These are phyloP conservation scores for Neomicropteryx cornuta DNA, from an alignment of 1,140 invertebrate species.

Conservation along the genomic window DNA sequence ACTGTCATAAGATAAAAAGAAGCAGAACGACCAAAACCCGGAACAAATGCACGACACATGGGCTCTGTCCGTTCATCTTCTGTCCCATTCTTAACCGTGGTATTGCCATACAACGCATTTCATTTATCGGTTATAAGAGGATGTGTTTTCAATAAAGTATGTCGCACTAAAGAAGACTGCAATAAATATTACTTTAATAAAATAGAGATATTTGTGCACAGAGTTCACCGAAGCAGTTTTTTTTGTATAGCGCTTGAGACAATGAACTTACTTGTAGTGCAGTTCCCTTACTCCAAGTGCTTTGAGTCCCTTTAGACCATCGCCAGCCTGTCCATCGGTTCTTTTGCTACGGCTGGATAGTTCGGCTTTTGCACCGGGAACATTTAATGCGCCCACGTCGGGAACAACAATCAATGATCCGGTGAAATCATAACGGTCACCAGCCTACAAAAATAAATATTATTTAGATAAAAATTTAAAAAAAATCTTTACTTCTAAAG, in stretches of 20 bases:
- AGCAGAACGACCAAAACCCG: too few relatives aligned
- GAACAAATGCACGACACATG: too few relatives aligned
- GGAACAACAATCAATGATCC: conserved; percentile 97
- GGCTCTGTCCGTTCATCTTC: too few relatives aligned
- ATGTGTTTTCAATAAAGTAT: too few relatives aligned
- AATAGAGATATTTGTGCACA: too few relatives aligned
- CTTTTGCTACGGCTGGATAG: conserved; percentile 59
- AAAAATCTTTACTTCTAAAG: background rate
- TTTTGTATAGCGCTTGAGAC: background rate
- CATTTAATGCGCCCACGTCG: conserved; percentile 79
- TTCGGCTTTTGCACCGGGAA: conserved; percentile 80
- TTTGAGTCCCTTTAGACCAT: conserved; percentile 88
- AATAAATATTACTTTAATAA: too few relatives aligned
- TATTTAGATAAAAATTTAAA: background rate
- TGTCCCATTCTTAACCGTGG: too few relatives aligned
- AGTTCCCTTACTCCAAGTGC: conserved; percentile 91
- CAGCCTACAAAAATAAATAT: conserved; percentile 33
- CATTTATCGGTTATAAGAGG: too few relatives aligned
- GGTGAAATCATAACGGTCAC: conserved; percentile 89
- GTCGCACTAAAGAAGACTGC: too few relatives aligned
- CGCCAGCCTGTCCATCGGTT: conserved; percentile 61
- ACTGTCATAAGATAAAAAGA: too few relatives aligned
- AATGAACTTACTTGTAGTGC: conserved; percentile 56
- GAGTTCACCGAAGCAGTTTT: too few relatives aligned
- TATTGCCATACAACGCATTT: too few relatives aligned